Base-by-base conservation (phyloP, 1,140 invertebrate species). In the Apis florea region DNA sequence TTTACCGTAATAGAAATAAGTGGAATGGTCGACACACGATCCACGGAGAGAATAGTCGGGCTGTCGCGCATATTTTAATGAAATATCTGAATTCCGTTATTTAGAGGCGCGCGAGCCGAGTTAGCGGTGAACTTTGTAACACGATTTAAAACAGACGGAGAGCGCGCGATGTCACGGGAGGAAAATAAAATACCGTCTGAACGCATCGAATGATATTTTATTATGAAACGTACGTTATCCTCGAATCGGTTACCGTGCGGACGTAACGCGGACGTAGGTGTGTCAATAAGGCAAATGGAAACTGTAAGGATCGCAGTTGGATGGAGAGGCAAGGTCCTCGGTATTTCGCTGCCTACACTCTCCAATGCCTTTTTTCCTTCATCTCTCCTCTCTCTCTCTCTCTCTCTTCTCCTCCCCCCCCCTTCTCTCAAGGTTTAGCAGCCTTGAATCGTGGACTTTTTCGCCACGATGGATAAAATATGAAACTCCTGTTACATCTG, bases 391-490 rank as follows among this genome's bases (percentile, higher is more conserved):
- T 15, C 40, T 26, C n/a, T 17, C 12, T 31, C 5, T 70, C 68
- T n/a, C n/a, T 24, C 58, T 59, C 64, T 47, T 15, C 68, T 31
- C 64, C 9, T 8, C 31, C 19, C 21, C 72, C 26, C 40, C 40
- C 49, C 51, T 31, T 69, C 71, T 61, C 40, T 6, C 31, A 40
- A 54, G 68, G 58, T 54, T 69, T 69, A 53, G 61, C 53, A 86
- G 79, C 85, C 86, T 87, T 82, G 83, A 87, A 83, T 87, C 87
- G 82, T 78, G 24, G 63, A 85, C 58, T 74, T 68, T 72, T 63
- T 83, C 78, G 67, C 74, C n/a, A 15, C 53, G 51, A 78, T 79
- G 68, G 64, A 70, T 88, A 85, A 88, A 87, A 85, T 87, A 85
- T 81, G 83, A 71, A 87, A 83, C 67, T 70, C 56, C 54, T 71